A percentile compares a stretch with the other conserved stretches of the same genome.
Conservation (phyloP, 37 sponge, comb jelly and placozoan genomes). For the Lycopodina hypogea region DNA sequence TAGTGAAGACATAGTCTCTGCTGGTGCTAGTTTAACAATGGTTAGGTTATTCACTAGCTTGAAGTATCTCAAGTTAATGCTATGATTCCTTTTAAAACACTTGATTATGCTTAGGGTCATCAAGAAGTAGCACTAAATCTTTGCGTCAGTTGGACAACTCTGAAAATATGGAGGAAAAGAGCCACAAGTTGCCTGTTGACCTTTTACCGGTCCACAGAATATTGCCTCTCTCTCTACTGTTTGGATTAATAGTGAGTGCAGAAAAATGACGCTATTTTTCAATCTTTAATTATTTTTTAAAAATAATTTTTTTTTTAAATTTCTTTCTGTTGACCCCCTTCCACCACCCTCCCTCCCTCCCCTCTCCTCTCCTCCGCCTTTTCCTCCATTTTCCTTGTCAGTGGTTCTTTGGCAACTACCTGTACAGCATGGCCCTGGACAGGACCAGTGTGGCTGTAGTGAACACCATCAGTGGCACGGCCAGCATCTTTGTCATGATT, state of each 20-base stretch:
- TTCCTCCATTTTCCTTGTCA: background rate
- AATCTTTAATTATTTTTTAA: background rate
- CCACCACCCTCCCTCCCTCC: background rate
- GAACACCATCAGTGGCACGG: slow-evolving; percentile 71
- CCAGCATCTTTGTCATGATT: slow-evolving; percentile 82
- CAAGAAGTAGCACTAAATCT: background rate
- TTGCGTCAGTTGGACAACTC: background rate
- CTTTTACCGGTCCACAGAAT: slow-evolving; percentile 50
- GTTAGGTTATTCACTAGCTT: no score
- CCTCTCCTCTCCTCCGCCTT: background rate
- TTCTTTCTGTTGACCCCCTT: background rate
- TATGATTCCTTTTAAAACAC: background rate
- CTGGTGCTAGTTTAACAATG: no score
- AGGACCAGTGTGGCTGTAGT: slow-evolving; percentile 60
- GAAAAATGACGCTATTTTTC: background rate
- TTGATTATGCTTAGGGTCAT: background rate
- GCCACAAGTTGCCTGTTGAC: background rate
- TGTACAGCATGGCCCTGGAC: slow-evolving; percentile 62
- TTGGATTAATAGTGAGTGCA: slow-evolving; percentile 68
- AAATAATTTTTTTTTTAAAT: background rate
- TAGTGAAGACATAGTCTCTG: no score
- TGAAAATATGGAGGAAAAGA: background rate
- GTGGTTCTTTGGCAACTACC: slow-evolving; percentile 94
- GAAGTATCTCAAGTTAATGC: no score
- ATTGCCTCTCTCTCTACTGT: slow-evolving; percentile 42